phyloP scores from a whole-genome alignment of 2,888 invertebrate species.

The Leucophenga maculata region DNA sequence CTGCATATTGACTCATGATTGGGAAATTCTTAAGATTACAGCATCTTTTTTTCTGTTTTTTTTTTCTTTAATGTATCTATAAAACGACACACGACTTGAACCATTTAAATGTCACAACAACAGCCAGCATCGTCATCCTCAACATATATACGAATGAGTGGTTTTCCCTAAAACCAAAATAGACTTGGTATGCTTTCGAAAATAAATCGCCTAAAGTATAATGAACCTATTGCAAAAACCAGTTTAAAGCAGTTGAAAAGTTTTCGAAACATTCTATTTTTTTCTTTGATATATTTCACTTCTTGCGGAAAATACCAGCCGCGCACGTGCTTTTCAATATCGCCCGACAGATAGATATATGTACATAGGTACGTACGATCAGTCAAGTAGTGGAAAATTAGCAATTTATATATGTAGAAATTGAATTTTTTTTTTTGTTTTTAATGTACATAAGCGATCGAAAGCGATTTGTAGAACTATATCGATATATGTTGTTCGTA shows the following conservation, averaged over 20 bases:
- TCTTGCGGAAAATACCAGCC: not conserved
- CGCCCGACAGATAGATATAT: not conserved
- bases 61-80: no score
- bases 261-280: conserved; percentile 47
- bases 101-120: no score
- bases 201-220: conserved; percentile 23
- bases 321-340: conserved; percentile 10
- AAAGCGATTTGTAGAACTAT: conserved; percentile 33
- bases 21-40: no score
- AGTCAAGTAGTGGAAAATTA: not conserved
- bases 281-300: conserved; percentile 45
- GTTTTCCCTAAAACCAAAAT: conserved; percentile 6
- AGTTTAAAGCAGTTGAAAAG: conserved; percentile 55
- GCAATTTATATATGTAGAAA: no score
- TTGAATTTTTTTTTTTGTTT: no score
- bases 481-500: conserved; percentile 31
- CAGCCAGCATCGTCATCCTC: no score
- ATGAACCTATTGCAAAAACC: conserved; percentile 42
- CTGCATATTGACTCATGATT: no score
- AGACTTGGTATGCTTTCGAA: conserved; percentile 16
- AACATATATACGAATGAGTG: no score
- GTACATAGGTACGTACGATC: conserved; percentile 48
- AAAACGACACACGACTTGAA: no score
- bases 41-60: no score
- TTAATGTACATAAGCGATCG: not conserved